Conservation (phyloP, 2,113 vertebrate genomes). For the Trichomycterus rosablanca region DNA sequence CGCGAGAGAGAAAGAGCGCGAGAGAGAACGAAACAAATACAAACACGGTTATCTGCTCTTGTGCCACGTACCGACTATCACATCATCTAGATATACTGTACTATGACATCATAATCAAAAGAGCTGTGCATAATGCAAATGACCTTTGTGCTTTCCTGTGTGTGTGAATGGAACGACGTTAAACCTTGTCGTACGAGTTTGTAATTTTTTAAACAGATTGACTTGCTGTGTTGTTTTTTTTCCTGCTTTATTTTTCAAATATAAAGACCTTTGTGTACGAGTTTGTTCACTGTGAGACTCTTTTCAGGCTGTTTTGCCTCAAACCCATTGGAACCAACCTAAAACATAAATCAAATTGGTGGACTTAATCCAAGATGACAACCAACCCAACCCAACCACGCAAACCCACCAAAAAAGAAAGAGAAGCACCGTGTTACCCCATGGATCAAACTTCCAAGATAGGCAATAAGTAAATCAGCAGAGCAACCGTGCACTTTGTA, state of each 20-base stretch:
- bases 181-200: conserved; percentile 16
- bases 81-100: conserved; percentile 37
- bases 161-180: conserved; percentile 22
- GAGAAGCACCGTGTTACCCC: too few relatives aligned
- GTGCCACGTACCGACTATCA: conserved; percentile 22
- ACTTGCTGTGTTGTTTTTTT: not conserved
- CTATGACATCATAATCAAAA: conserved; percentile 18
- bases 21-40: not conserved
- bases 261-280: conserved; percentile 19
- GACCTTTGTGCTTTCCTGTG: conserved; percentile 24
- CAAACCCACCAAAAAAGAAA: too few relatives aligned
- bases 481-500: not conserved
- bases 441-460: too few relatives aligned
- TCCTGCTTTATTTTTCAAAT: conserved; percentile 12
- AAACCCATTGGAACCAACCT: too few relatives aligned
- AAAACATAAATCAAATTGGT: too few relatives aligned
- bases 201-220: not conserved
- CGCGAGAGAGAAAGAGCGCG: conserved; percentile 1
- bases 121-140: conserved; percentile 40
- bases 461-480: not conserved
- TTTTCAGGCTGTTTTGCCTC: too few relatives aligned
- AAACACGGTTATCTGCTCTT: conserved; percentile 7
- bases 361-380: not conserved
- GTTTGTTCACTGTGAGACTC: conserved; percentile 21
- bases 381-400: too few relatives aligned